Evolutionary conservation across 2,797 vertebrate species (phyloP).

Genomic region (Sciurus vulgaris): DNA sequence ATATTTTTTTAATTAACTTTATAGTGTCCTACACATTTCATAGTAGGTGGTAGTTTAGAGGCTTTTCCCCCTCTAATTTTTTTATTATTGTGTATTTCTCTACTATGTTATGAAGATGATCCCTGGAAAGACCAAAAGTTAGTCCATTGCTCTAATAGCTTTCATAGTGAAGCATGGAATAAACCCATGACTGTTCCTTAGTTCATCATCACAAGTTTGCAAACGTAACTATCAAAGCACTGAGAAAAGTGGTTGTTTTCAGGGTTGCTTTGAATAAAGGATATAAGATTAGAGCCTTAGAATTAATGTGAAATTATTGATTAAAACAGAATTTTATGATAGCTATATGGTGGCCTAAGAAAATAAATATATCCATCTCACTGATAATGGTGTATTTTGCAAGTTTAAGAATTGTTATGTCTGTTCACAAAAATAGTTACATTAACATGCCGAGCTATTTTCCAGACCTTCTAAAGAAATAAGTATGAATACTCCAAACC

Average conservation of each 20-base stretch:
- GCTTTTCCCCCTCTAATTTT: constrained; percentile 74
- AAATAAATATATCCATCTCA: constrained; percentile 76
- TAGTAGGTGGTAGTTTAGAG: constrained; percentile 77
- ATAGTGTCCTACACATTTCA: constrained; percentile 83
- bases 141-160: constrained; percentile 49
- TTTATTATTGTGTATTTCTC: constrained; percentile 79
- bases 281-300: constrained; percentile 68
- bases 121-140: constrained; percentile 61
- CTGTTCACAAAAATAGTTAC: constrained; percentile 74
- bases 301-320: constrained; percentile 54
- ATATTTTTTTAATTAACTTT: constrained; percentile 83
- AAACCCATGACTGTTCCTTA: constrained; percentile 80
- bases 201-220: constrained; percentile 77
- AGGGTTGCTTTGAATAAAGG: constrained; percentile 48
- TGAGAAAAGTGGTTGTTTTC: constrained; percentile 79
- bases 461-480: constrained; percentile 76
- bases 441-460: constrained; percentile 78
- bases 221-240: constrained; percentile 74
- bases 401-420: constrained; percentile 80
- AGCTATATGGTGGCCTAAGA: constrained; percentile 79
- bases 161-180: constrained; percentile 68
- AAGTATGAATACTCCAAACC: constrained; percentile 38
- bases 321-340: constrained; percentile 81
- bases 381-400: constrained; percentile 82
- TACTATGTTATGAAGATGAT: constrained; percentile 53